Conservation (phyloP, 2,888 invertebrate genomes). For the Ophion ellenae region DNA sequence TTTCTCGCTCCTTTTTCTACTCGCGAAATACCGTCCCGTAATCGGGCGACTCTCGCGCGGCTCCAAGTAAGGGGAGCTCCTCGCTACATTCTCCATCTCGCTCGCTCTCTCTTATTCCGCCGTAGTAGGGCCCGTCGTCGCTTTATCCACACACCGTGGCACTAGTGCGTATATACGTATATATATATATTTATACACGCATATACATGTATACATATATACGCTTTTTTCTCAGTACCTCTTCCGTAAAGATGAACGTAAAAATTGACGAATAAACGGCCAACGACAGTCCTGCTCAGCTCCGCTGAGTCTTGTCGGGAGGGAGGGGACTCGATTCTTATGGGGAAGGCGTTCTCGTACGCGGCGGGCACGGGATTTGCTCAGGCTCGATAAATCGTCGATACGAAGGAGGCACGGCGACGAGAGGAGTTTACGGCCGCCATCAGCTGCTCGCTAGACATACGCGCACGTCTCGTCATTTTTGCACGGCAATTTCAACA, state of each 20-base stretch:
- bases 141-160: conserved; percentile 38
- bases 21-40: conserved; percentile 63
- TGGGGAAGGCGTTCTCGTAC: background rate
- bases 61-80: conserved; percentile 64
- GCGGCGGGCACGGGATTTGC: conserved; percentile 7
- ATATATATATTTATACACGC: background rate
- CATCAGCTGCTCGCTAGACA: conserved; percentile 81
- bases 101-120: conserved; percentile 61
- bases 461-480: conserved; percentile 77
- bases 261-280: conserved; percentile 40
- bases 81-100: conserved; percentile 59
- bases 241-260: conserved; percentile 27
- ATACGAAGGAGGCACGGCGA: conserved; percentile 61
- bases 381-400: conserved; percentile 62
- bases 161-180: conserved; percentile 12
- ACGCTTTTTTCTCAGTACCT: conserved; percentile 45
- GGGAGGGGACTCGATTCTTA: background rate
- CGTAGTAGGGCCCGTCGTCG: conserved; percentile 33
- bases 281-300: conserved; percentile 14
- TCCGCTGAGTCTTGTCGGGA: background rate
- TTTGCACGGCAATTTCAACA: conserved; percentile 75
- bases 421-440: conserved; percentile 76
- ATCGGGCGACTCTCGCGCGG: conserved; percentile 61
- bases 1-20: conserved; percentile 23
- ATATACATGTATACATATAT: background rate